These are phyloP conservation scores for Margaritifera margaritifera DNA, from an alignment of 2,888 invertebrate genomes.

Conservation along the genomic window DNA sequence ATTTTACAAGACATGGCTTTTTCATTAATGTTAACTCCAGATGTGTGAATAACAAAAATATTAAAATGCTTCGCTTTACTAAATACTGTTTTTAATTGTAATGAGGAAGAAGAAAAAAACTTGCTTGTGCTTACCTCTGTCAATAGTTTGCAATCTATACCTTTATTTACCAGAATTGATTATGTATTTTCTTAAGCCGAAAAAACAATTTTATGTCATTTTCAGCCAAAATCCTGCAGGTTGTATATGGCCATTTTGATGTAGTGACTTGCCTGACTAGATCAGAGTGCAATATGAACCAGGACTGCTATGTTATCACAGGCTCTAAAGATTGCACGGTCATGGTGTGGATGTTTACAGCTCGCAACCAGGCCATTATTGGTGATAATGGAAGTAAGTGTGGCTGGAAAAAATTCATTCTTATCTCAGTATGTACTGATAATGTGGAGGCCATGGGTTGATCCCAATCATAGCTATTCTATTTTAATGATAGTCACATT, in stretches of 20 bases:
- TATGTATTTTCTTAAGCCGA: no score
- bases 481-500: no score
- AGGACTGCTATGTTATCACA: slow-evolving; percentile 97
- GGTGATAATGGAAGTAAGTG: slow-evolving; percentile 83
- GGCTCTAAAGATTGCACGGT: slow-evolving; percentile 99
- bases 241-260: slow-evolving; percentile 98
- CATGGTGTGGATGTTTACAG: slow-evolving; percentile 98
- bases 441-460: not conserved
- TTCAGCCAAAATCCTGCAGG: slow-evolving; percentile 96
- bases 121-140: no score
- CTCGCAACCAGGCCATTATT: slow-evolving; percentile 86
- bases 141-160: no score
- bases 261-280: slow-evolving; percentile 98
- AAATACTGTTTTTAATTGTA: no score
- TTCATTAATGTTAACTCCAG: no score
- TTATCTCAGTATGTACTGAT: not conserved
- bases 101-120: no score
- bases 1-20: no score
- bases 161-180: no score
- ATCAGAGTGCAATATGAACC: slow-evolving; percentile 98
- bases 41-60: no score
- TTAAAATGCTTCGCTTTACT: no score
- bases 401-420: not conserved
- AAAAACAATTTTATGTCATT: slow-evolving; percentile 24
- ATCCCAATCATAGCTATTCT: no score